Percentiles rank a stretch among this genome's conserved stretches.
Evolutionary conservation across 2,113 vertebrate genomes (phyloP).

Genomic region (Ahaetulla prasina): DNA sequence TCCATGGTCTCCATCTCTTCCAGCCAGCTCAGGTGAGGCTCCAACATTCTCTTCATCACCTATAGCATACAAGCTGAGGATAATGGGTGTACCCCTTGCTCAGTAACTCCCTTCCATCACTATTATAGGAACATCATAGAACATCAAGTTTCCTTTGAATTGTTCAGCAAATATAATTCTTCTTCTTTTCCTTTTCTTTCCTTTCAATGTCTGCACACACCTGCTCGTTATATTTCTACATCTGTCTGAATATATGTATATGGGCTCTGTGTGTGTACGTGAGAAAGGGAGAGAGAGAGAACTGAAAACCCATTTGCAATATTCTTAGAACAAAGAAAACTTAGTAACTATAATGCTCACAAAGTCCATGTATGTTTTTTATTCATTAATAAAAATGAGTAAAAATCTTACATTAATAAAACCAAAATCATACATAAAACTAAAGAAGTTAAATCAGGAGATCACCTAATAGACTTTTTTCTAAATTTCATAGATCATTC

Average conservation of each 20-base stretch:
- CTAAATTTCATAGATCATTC: slow-evolving; percentile 83
- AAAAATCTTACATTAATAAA: neutral
- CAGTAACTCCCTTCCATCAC: neutral
- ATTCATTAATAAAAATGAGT: neutral
- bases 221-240: neutral
- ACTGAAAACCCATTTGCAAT: neutral
- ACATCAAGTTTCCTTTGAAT: neutral
- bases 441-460: neutral
- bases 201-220: neutral
- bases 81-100: neutral
- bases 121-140: neutral
- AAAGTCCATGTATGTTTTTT: neutral
- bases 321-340: neutral
- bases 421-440: neutral
- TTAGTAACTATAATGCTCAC: neutral
- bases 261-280: neutral
- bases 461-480: slow-evolving; percentile 20
- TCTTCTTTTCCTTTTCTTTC: neutral
- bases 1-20: slow-evolving; percentile 95
- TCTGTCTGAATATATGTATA: neutral
- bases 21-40: slow-evolving; percentile 90
- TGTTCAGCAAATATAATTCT: neutral
- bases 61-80: neutral
- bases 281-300: neutral
- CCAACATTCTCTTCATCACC: neutral